Percentiles rank a stretch among this genome's conserved stretches.
Evolutionary conservation across 2,888 invertebrate species (phyloP).

Genomic region (Eulithis prunata): DNA sequence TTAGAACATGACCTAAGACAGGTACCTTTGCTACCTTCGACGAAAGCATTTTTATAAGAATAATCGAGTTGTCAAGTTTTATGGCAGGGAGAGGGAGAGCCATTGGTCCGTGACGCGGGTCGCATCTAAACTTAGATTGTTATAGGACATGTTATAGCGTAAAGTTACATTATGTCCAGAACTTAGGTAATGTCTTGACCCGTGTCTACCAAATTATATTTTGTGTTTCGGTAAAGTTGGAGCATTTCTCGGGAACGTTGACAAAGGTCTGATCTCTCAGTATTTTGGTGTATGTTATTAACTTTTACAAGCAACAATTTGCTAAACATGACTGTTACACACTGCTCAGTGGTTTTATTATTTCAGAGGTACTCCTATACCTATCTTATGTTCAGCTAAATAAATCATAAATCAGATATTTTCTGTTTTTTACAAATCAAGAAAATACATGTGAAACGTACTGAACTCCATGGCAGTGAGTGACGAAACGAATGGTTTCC

Average conservation of each 20-base stretch:
- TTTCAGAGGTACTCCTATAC: too few species aligned
- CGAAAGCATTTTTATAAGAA: slow-evolving; percentile 10
- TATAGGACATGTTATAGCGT: slow-evolving; percentile 25
- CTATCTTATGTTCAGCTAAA: too few species aligned
- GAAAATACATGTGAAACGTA: not conserved
- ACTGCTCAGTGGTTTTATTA: not conserved
- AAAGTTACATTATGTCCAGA: slow-evolving; percentile 28
- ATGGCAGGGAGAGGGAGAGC: slow-evolving; percentile 8
- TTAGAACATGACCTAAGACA: not conserved
- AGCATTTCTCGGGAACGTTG: slow-evolving; percentile 22
- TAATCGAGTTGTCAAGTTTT: slow-evolving; percentile 10
- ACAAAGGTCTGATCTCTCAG: slow-evolving; percentile 27
- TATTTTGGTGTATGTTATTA: slow-evolving; percentile 9
- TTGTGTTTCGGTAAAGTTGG: slow-evolving; percentile 22
- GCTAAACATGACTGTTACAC: not conserved
- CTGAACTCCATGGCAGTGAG: slow-evolving; percentile 2
- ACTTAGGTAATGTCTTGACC: slow-evolving; percentile 29
- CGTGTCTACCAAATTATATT: slow-evolving; percentile 32
- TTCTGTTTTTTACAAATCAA: not conserved
- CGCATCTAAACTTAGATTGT: slow-evolving; percentile 33
- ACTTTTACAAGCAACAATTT: slow-evolving; percentile 7
- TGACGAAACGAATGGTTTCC: slow-evolving; percentile 12
- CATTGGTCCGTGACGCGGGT: slow-evolving; percentile 25
- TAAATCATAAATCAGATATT: too few species aligned
- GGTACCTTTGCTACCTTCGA: not conserved